Percentiles rank a stretch among this genome's conserved stretches.
Evolutionary conservation across 2,113 vertebrate genomes (phyloP).

Genomic region (Lynx canadensis): DNA sequence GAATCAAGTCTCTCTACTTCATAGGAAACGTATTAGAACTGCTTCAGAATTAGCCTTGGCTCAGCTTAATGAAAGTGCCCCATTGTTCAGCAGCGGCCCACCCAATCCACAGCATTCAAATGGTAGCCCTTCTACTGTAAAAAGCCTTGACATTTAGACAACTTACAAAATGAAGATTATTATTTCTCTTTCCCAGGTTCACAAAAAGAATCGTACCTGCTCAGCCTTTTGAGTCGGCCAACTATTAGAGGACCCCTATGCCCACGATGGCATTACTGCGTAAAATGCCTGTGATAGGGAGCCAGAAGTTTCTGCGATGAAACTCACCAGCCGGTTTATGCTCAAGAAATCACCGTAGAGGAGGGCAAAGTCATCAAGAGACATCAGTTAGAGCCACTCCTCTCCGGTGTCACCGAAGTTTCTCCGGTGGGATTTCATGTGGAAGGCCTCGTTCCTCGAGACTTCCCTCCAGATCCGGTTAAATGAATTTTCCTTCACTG

Average conservation of each 20-base stretch:
- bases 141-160: constrained; percentile 73
- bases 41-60: constrained; percentile 69
- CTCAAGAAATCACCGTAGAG: constrained; percentile 37
- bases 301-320: constrained; percentile 60
- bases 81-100: constrained; percentile 55
- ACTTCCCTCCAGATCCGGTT: constrained; percentile 62
- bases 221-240: constrained; percentile 73
- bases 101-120: constrained; percentile 74
- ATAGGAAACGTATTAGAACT: constrained; percentile 62
- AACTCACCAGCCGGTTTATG: constrained; percentile 45
- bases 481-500: constrained; percentile 73
- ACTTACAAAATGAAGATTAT: constrained; percentile 72
- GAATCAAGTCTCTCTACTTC: constrained; percentile 55
- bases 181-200: constrained; percentile 19
- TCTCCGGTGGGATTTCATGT: constrained; percentile 54
- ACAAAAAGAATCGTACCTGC: constrained; percentile 67
- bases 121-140: constrained; percentile 45
- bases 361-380: constrained; percentile 42
- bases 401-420: constrained; percentile 48
- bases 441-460: constrained; percentile 61
- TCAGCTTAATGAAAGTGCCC: constrained; percentile 69
- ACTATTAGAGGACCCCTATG: constrained; percentile 66
- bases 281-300: constrained; percentile 59
- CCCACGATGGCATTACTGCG: constrained; percentile 61
- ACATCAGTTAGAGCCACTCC: constrained; percentile 28